Base-by-base conservation (phyloP, 2,797 vertebrate genomes). In the Muscicapa striata region DNA sequence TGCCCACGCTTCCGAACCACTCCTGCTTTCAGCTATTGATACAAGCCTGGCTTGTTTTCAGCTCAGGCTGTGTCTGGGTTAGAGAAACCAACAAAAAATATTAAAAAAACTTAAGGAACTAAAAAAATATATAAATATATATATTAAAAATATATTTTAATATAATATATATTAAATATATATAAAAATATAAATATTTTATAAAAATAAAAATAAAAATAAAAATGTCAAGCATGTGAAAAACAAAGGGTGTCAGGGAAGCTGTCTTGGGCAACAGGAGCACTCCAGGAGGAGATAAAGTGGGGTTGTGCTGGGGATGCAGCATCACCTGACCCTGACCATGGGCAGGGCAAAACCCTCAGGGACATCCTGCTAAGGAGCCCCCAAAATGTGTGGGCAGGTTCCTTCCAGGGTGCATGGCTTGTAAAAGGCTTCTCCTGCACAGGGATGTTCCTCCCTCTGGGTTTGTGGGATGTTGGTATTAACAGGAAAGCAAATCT, bases 291-390 rank as follows among this genome's bases (percentile, higher is more conserved):
- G 77, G 70, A 76, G 63, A 38, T 41, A 10, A 49, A 27, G 27
- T 13, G 21, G 41, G 70, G 74, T 57, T 40, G 73, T 8, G 45
- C 69, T 69, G 70, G 9, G 57, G n/a, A 5, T 68, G 67, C 78
- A 73, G 75, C 40, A 22, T 82, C 72, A 12, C 49, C 59, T 79
- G 11, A 0, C 51, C 0, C 0, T n/a, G 55, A 34, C 36, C 51
- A 9, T 0, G 0, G 9, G 36, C 41, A 40, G 59, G 62, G 34
- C 48, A 38, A 41, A 54, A 3, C 32, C 40, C 59, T 16, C 51
- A 22, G 52, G 43, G 54, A 6, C 48, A 74, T 13, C 59, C 46
- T 54, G 30, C 48, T 55, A 3, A 7, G 30, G 34, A 84, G 22
- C 30, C 46, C n/a, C 43, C 19, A 34, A 1, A 51, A 51, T 4